Evolutionary conservation across 2,888 invertebrate genomes (phyloP), one percentile per base, ranked within the genome.

Genomic region (Morpho deidamia): DNA sequence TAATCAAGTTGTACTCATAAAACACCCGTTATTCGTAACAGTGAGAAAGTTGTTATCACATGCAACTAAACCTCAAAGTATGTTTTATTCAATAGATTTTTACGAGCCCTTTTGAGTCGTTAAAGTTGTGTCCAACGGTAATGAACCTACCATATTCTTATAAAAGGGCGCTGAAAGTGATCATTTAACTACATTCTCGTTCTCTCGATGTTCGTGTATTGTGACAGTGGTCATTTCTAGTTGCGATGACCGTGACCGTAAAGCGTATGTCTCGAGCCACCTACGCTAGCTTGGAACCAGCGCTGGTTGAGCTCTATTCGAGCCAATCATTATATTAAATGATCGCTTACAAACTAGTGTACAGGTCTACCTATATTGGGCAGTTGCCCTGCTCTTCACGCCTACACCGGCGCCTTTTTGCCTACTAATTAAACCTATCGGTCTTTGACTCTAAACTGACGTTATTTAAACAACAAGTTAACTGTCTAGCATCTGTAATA

Each of bases 351-450:
- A 64, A 68, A 62, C 60, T 60, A 70, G 59, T 58, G 53, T 49
- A 56, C 48, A 60, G 78, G 33, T 67, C 78, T 61, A 44, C 44
- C 40, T 67, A 67, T 9, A 58, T 59, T 76, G 73, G 82, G 52
- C 68, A 59, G 45, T 55, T 47, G 58, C 64, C 42, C 50, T 59
- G 62, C 62, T 70, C 65, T 70, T 76, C 72, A 74, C 83, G 76
- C 83, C 85, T 77, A 83, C 84, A 74, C 74, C 61, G 76, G 76
- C 76, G 78, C 78, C 81, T 80, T 81, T 81, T 81, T 72, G 78
- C 77, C 74, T 74, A 78, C 80, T 81, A 85, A 85, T 85, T 83
- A 81, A 81, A 81, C 62, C 66, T 78, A 79, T 83, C 82, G 86
- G 84, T 85, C 83, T 84, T 84, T 84, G 86, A 86, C 86, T 78